Evolutionary conservation across 2,113 vertebrate species (phyloP).

Genomic region (Callithrix jacchus): DNA sequence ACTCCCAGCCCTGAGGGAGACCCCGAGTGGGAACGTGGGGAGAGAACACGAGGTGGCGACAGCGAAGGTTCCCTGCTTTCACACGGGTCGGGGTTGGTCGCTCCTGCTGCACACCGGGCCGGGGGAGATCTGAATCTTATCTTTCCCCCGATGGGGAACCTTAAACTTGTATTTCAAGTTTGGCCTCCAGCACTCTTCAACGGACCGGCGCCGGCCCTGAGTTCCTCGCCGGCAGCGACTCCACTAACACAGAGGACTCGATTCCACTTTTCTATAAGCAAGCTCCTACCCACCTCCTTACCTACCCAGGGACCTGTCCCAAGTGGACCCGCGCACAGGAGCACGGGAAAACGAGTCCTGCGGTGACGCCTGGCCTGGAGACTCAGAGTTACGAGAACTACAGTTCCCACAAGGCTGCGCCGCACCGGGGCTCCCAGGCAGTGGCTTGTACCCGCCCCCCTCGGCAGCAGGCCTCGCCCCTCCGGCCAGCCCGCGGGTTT

Average conservation of each 20-base stretch:
- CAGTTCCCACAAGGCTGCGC: constrained; percentile 65
- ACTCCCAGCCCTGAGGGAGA: neutral
- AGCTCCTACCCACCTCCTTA: neutral
- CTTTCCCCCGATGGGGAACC: neutral
- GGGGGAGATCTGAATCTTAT: neutral
- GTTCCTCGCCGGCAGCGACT: neutral
- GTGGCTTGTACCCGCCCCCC: neutral
- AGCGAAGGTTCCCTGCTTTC: neutral
- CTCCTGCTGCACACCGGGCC: neutral
- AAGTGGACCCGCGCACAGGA: neutral
- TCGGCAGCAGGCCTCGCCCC: fast-evolving
- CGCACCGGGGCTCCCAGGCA: fast-evolving
- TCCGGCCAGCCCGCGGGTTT: fast-evolving
- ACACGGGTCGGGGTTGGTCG: neutral
- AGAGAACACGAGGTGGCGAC: neutral
- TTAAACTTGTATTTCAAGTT: neutral
- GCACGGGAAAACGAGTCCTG: constrained; percentile 65
- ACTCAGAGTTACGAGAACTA: constrained; percentile 19
- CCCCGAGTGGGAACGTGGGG: neutral
- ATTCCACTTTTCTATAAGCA: neutral
- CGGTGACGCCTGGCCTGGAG: fast-evolving
- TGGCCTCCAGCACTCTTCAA: neutral
- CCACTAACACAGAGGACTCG: fast-evolving
- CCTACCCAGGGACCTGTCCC: neutral
- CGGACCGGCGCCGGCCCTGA: fast-evolving